Base-by-base conservation (phyloP, 2,888 invertebrate genomes). In the Ommatoiulus sabulosus region DNA sequence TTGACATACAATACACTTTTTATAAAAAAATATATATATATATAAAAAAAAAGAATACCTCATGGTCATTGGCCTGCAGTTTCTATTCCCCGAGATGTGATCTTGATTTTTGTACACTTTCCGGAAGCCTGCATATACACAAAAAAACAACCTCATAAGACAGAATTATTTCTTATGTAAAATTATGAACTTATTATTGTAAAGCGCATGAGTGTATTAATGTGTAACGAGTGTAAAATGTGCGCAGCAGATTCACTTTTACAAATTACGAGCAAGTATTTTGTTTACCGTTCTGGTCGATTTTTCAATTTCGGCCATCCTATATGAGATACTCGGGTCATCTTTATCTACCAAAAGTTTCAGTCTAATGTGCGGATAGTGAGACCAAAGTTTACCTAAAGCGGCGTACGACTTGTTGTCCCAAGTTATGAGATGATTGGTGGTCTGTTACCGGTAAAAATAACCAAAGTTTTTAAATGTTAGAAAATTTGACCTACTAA, bases 401-500 rank as follows among this genome's bases (percentile, higher is more conserved):
- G 44, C 46, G 3, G 63, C 63, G n/a, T 63, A n/a, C 12, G 63
- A 63, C 63, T 63, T 86, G 48, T 88, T 84, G 1, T 20, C 52
- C 87, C 87, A 80, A 8, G 80, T 43, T 2, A 89, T 84, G n/a
- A 44, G 46, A 20, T 57, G 44, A 48, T 89, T 89, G 46, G 89
- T 89, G n/a, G 87, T 57, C 89, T 89, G 5, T 20, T 43, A 63
- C 20, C 4, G 15, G 35, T 35, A 72, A 63, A 87, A 52, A 44
- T 35, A 72, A 24, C 17, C 72, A 44, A 5, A 10, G 3, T 8
- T 87, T 87, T 24, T 4, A 52, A 87, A 87, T 87, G n/a, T n/a
- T n/a, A n/a, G n/a, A n/a, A n/a, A n/a, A n/a, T n/a, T n/a, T n/a
- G n/a, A n/a, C n/a, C n/a, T n/a, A n/a, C 24, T 3, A 24, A 46